phyloP scores from a whole-genome alignment of 2,113 vertebrate species.

The Machaerirhynchus nigripectus region DNA sequence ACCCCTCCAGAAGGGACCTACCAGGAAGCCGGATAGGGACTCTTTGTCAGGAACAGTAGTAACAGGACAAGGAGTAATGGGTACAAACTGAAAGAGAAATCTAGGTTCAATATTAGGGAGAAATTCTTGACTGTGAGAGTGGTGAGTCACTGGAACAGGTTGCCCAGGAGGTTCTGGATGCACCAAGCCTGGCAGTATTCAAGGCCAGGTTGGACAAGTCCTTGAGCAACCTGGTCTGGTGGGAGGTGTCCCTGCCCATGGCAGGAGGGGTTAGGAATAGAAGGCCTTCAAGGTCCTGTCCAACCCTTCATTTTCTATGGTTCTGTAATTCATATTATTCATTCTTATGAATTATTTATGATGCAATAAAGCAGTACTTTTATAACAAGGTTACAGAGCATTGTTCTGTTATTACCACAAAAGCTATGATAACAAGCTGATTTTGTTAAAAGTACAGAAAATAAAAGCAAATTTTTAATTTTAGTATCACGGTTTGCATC shows the following conservation, averaged over 20 bases:
- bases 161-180: neutral
- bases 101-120: neutral
- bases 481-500: neutral
- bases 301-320: neutral
- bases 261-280: neutral
- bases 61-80: neutral
- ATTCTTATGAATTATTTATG: neutral
- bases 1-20: neutral
- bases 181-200: neutral
- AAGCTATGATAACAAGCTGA: neutral
- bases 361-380: neutral
- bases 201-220: neutral
- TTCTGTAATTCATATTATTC: neutral
- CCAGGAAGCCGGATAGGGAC: fast-evolving
- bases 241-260: neutral
- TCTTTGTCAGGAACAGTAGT: neutral
- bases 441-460: neutral
- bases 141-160: neutral
- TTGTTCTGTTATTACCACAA: neutral
- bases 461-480: neutral
- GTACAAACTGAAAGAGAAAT: neutral
- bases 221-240: neutral
- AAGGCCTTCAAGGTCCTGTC: neutral
- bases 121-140: neutral
- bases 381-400: neutral